phyloP scores from a whole-genome alignment of 1,140 invertebrate species.

The Hylaeus volcanicus region DNA sequence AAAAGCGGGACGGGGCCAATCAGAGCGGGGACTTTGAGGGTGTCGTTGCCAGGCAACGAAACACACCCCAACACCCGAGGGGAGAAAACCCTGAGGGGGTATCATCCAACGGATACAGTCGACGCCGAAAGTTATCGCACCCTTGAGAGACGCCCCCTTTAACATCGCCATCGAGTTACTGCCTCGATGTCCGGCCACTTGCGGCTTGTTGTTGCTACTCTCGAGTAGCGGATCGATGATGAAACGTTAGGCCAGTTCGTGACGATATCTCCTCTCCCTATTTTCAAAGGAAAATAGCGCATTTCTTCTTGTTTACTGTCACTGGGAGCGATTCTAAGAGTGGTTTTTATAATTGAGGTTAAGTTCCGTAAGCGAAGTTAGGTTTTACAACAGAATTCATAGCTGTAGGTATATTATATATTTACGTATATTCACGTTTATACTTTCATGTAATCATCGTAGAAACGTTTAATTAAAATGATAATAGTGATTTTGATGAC shows the following conservation, averaged over 20 bases:
- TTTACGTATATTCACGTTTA: too few relatives aligned
- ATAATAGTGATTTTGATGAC: too few relatives aligned
- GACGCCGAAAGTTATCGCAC: slow-evolving; percentile 74
- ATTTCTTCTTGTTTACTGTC: too few relatives aligned
- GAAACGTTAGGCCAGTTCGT: background rate
- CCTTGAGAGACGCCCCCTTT: slow-evolving; percentile 61
- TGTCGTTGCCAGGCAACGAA: slow-evolving; percentile 80
- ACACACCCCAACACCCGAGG: slow-evolving; percentile 67
- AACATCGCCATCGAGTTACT: slow-evolving; percentile 49
- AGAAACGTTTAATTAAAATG: too few relatives aligned
- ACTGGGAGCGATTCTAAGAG: too few relatives aligned
- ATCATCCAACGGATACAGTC: slow-evolving; percentile 74
- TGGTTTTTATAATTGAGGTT: too few relatives aligned
- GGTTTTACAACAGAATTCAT: too few relatives aligned
- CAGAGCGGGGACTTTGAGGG: slow-evolving; percentile 75
- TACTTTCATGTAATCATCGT: too few relatives aligned
- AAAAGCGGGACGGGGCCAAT: slow-evolving; percentile 68
- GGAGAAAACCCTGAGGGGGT: slow-evolving; percentile 73
- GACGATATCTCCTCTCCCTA: too few relatives aligned
- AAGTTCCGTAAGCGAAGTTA: too few relatives aligned
- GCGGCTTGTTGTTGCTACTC: slow-evolving; percentile 20
- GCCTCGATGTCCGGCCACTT: slow-evolving; percentile 42
- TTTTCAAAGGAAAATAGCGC: background rate
- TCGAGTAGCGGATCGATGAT: background rate
- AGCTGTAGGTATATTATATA: too few relatives aligned